Base-by-base conservation (phyloP, 37 sponge, comb jelly and placozoan species). In the Ephydatia muelleri region DNA sequence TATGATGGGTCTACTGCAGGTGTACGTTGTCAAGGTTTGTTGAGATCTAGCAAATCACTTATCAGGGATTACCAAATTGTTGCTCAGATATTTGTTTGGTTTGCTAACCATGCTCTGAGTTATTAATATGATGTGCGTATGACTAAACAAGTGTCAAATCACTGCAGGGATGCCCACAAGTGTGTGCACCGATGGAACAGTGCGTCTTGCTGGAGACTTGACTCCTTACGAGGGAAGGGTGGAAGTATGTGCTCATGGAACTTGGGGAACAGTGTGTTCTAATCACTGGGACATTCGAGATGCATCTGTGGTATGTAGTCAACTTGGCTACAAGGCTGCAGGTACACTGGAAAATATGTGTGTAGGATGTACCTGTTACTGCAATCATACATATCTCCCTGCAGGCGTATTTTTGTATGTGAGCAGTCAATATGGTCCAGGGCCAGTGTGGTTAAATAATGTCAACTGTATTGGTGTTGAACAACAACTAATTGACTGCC, bases 241-340 rank as follows among this genome's bases (percentile, higher is more conserved):
- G 69, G 84, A 84, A 76, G 68, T 84, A 32, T 84, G 84, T 75
- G 38, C 76, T 2, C 76, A 84, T 22, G 84, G 84, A 25, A 40
- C 68, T 0, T 84, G 84, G 84, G 84, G 84, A 19, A 76, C 84
- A 37, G 76, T 84, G 38, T 84, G 84, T 76, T 75, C 66, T 66
- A 76, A 84, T 67, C 14, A 68, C 22, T 84, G 84, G 84, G 76
- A 84, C 65, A 33, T n/a, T 1, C 47, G 4, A 33, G 74, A 73
- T 73, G 74, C 74, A 33, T 36, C 33, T 37, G 74, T 73, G 74
- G 74, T 31, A 19, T 73, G 74, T 36, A 5, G 32, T 23, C 74
- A 73, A 27, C 74, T 73, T 6, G 74, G 74, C 23, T 73, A 73
- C 32, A 36, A 73, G 25, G 35, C 74, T 32, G 34, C 2, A 34